phyloP scores from a whole-genome alignment of 2,113 vertebrate genomes.

The Semnopithecus entellus region DNA sequence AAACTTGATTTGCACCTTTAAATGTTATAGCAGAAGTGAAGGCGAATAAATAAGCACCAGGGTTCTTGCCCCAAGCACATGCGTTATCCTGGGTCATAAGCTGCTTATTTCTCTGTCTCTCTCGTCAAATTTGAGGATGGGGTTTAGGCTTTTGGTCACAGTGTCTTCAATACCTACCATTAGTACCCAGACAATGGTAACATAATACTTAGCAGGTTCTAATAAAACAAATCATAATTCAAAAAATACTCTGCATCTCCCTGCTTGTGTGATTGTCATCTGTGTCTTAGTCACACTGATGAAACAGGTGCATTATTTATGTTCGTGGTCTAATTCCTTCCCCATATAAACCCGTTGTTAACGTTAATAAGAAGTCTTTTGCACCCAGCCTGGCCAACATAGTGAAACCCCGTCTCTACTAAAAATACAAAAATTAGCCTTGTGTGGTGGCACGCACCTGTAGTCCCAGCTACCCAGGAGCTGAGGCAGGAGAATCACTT shows the following conservation, averaged over 20 bases:
- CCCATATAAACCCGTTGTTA: neutral
- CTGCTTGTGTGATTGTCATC: neutral
- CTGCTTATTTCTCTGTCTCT: neutral
- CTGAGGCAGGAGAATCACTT: too few relatives aligned
- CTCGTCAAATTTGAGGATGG: neutral
- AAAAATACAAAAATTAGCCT: too few relatives aligned
- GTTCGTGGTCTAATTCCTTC: conserved; percentile 18
- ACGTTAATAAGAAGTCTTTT: conserved; percentile 2
- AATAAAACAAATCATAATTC: conserved; percentile 56
- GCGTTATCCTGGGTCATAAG: neutral
- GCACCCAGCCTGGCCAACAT: neutral
- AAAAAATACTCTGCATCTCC: neutral
- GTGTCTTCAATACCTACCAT: neutral
- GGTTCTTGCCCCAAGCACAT: neutral
- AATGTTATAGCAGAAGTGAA: neutral
- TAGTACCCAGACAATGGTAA: neutral
- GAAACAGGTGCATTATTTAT: conserved; percentile 8
- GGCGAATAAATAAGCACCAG: neutral
- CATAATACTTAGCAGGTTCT: neutral
- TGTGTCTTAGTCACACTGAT: neutral
- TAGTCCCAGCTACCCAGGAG: too few relatives aligned
- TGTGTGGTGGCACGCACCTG: too few relatives aligned
- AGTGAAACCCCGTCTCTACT: too few relatives aligned
- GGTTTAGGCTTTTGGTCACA: conserved; percentile 4
- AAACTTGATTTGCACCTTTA: conserved; percentile 36